phyloP scores from a whole-genome alignment of 2,113 vertebrate genomes.

The Chamaea fasciata region DNA sequence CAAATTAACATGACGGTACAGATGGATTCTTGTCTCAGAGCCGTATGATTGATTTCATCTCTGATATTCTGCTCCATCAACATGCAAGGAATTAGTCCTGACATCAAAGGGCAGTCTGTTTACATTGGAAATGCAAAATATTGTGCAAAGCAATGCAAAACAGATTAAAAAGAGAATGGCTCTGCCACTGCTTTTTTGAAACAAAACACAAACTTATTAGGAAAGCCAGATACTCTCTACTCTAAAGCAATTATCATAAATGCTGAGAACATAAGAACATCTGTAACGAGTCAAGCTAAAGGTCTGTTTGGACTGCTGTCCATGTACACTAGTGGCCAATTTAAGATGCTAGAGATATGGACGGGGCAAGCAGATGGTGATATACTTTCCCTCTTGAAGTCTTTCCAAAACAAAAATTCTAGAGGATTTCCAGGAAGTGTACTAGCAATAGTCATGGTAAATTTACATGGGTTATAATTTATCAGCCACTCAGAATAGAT shows the following conservation, averaged over 20 bases:
- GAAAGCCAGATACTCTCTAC: background rate
- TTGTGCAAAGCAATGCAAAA: background rate
- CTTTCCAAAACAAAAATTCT: background rate
- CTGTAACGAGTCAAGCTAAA: background rate
- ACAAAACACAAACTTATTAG: background rate
- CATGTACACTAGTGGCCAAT: background rate
- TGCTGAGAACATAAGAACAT: conserved; percentile 9
- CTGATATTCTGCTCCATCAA: conserved; percentile 44
- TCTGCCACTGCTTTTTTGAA: background rate
- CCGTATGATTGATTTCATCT: conserved; percentile 51
- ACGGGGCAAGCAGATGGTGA: background rate
- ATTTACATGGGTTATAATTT: background rate
- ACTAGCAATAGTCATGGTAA: background rate
- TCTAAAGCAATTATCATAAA: conserved; percentile 5
- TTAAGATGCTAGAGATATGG: background rate
- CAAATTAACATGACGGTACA: conserved; percentile 35
- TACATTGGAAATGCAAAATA: conserved; percentile 30
- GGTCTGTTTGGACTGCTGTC: background rate
- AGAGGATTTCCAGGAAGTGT: background rate
- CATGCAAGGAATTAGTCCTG: conserved; percentile 24
- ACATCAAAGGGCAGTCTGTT: conserved; percentile 60
- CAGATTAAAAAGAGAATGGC: background rate
- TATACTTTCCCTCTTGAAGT: background rate
- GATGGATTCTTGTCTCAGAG: conserved; percentile 37
- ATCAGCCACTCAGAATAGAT: background rate